Evolutionary conservation across 2,113 vertebrate genomes (phyloP).

Genomic region (Eubucco bourcierii): DNA sequence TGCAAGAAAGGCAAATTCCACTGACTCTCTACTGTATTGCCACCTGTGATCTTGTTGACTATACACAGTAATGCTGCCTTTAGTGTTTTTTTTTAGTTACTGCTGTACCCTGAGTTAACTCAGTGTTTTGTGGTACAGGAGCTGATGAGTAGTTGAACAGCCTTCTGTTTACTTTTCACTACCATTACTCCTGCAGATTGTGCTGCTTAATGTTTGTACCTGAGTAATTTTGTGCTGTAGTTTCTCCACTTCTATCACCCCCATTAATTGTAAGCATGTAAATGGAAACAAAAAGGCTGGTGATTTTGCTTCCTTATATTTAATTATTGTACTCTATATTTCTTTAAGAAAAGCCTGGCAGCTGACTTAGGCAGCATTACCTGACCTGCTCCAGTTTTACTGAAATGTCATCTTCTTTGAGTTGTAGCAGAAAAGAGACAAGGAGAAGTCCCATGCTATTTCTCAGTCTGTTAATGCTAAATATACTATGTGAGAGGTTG

Average conservation of each 20-base stretch:
- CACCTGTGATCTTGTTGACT: background rate
- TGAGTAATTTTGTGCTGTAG: background rate
- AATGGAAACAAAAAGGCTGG: background rate
- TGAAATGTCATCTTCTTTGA: background rate
- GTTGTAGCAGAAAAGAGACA: background rate
- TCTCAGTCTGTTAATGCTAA: background rate
- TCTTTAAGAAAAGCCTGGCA: background rate
- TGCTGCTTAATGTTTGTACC: background rate
- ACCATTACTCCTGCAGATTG: background rate
- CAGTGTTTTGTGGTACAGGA: background rate
- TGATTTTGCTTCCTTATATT: background rate
- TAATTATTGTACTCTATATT: background rate
- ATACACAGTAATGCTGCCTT: background rate
- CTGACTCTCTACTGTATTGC: background rate
- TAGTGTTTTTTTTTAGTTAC: background rate
- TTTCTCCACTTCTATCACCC: background rate
- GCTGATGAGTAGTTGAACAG: background rate
- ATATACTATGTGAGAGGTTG: background rate
- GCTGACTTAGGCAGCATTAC: background rate
- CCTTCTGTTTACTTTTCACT: background rate
- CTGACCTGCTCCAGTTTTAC: background rate
- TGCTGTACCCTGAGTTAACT: background rate
- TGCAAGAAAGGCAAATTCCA: background rate
- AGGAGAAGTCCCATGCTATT: background rate
- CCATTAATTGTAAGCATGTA: background rate